phyloP scores from a whole-genome alignment of 1,140 invertebrate genomes.

The Drosophila pseudoobscura region DNA sequence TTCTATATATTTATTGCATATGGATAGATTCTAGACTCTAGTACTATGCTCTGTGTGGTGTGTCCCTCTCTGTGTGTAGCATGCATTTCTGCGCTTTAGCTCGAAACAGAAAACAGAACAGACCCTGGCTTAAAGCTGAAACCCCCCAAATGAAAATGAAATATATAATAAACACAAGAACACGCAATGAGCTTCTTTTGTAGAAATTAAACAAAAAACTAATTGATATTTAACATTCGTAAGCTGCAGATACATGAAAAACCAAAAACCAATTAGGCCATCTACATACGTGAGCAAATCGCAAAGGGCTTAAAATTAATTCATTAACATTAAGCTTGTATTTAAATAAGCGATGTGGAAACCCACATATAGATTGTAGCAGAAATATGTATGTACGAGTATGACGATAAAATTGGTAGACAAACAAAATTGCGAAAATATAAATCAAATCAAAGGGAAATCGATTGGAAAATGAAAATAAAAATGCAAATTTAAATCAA shows the following conservation, averaged over 20 bases:
- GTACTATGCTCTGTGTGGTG: conserved; percentile 20
- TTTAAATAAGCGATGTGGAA: conserved; percentile 54
- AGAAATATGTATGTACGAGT: conserved; percentile 25
- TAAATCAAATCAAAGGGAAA: conserved; percentile 52
- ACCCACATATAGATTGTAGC: conserved; percentile 27
- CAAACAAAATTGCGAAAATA: conserved; percentile 26
- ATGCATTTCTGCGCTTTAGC: conserved; percentile 59
- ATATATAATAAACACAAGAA: conserved; percentile 13
- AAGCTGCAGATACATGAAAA: background rate
- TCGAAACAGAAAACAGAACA: conserved; percentile 35
- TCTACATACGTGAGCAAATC: conserved; percentile 17
- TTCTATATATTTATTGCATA: conserved; percentile 23
- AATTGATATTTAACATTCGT: conserved; percentile 1
- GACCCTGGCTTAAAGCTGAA: conserved; percentile 38
- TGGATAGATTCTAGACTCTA: conserved; percentile 35
- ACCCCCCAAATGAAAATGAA: conserved; percentile 6
- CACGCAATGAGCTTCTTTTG: conserved; percentile 75
- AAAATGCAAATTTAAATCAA: conserved; percentile 53
- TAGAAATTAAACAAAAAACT: conserved; percentile 33
- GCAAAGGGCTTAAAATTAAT: conserved; percentile 51
- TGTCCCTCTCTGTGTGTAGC: conserved; percentile 53
- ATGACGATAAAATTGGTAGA: conserved; percentile 38
- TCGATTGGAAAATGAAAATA: conserved; percentile 37
- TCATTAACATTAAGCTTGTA: conserved; percentile 70
- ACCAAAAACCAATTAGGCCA: conserved; percentile 1